phyloP scores from a whole-genome alignment of 2,797 vertebrate species.

The Kryptolebias ocellatus region DNA sequence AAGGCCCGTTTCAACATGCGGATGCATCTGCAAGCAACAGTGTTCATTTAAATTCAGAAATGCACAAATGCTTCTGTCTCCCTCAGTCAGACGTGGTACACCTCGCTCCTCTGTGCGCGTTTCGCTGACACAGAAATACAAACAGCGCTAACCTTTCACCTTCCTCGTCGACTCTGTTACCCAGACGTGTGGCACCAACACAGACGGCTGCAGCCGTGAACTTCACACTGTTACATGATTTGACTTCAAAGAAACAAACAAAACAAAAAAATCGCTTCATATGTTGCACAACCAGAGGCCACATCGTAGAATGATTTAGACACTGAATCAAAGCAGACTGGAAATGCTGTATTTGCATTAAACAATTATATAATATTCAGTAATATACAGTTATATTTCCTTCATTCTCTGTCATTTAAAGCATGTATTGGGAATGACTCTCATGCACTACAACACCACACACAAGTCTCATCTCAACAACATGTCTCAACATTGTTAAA shows the following conservation, averaged over 20 bases:
- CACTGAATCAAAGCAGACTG: neutral
- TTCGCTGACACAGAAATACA: conserved; percentile 79
- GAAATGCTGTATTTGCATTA: neutral
- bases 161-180: conserved; percentile 39
- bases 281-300: neutral
- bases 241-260: neutral
- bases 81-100: conserved; percentile 49
- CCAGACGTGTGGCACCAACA: conserved; percentile 33
- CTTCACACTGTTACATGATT: neutral
- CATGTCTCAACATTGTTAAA: too few relatives aligned
- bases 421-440: too few relatives aligned
- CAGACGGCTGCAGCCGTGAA: conserved; percentile 28
- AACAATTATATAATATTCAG: neutral
- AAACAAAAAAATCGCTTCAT: neutral
- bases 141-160: conserved; percentile 74
- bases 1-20: conserved; percentile 22
- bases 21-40: conserved; percentile 16
- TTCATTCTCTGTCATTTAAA: neutral
- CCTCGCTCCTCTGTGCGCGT: conserved; percentile 51
- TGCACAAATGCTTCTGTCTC: conserved; percentile 53
- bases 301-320: neutral
- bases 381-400: neutral
- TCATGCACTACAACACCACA: too few relatives aligned
- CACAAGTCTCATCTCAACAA: too few relatives aligned
- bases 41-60: conserved; percentile 49